These are phyloP conservation scores for Tachina fera DNA, from an alignment of 2,888 invertebrate genomes.

Conservation along the genomic window DNA sequence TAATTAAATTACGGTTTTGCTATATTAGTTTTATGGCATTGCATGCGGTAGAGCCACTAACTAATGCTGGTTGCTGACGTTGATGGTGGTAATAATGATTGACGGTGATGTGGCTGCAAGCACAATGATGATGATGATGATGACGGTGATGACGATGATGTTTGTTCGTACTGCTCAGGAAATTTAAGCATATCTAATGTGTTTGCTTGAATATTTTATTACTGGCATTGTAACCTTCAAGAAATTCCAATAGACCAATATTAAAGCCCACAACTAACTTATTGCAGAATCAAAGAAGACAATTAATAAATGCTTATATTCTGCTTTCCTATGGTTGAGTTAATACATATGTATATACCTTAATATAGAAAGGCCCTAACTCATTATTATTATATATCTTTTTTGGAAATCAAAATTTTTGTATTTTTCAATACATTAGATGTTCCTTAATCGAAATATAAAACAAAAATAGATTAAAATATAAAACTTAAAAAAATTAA, in stretches of 20 bases:
- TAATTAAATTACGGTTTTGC: slow-evolving; percentile 69
- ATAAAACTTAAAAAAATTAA: too few relatives aligned
- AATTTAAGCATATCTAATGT: not conserved
- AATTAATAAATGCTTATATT: slow-evolving; percentile 26
- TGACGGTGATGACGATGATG: slow-evolving; percentile 10
- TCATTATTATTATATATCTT: too few relatives aligned
- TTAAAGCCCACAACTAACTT: slow-evolving; percentile 4
- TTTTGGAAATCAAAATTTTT: too few relatives aligned
- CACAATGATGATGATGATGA: slow-evolving; percentile 5
- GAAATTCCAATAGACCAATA: not conserved
- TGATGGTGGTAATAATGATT: slow-evolving; percentile 28
- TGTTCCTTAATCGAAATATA: too few relatives aligned
- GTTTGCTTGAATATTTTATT: not conserved
- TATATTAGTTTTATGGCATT: slow-evolving; percentile 56
- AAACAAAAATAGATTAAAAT: too few relatives aligned
- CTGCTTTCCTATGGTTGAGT: not conserved
- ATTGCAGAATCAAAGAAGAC: slow-evolving; percentile 1
- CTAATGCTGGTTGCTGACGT: slow-evolving; percentile 30
- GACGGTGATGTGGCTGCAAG: slow-evolving; percentile 5
- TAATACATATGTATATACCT: not conserved
- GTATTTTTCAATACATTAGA: too few relatives aligned
- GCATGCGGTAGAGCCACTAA: slow-evolving; percentile 39
- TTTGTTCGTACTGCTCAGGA: slow-evolving; percentile 15
- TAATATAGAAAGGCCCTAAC: too few relatives aligned
- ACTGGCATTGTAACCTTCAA: not conserved